Evolutionary conservation across 1,140 invertebrate species (phyloP).

Genomic region (Trichogramma pretiosum): DNA sequence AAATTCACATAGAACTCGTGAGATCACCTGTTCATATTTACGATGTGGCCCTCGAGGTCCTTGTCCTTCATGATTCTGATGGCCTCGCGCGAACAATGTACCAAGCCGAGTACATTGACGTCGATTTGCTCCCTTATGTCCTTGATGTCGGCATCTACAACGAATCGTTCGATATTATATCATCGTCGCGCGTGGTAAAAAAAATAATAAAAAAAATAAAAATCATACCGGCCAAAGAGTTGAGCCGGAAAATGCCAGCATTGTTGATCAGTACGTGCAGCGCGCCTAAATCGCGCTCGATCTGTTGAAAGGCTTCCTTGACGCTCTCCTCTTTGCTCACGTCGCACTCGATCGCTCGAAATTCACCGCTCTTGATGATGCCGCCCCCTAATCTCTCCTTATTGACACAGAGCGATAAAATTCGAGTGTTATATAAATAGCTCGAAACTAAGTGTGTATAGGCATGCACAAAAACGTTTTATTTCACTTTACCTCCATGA

Average conservation of each 20-base stretch:
- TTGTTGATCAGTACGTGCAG: slow-evolving; percentile 61
- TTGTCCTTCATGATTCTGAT: slow-evolving; percentile 51
- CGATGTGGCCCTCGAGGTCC: slow-evolving; percentile 56
- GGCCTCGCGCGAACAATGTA: slow-evolving; percentile 49
- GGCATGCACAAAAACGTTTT: neutral
- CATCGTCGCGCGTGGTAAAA: neutral
- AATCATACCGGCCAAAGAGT: slow-evolving; percentile 31
- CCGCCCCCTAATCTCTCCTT: slow-evolving; percentile 20
- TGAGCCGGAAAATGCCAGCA: slow-evolving; percentile 47
- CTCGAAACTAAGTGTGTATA: neutral
- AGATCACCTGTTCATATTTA: slow-evolving; percentile 54
- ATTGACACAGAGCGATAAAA: neutral
- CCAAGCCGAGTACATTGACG: slow-evolving; percentile 50
- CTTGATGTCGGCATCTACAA: slow-evolving; percentile 10
- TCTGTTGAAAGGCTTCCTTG: slow-evolving; percentile 48
- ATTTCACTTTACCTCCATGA: neutral
- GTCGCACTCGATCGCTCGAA: slow-evolving; percentile 48
- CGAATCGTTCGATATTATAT: neutral
- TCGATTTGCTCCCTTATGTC: slow-evolving; percentile 21
- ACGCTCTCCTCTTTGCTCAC: slow-evolving; percentile 52
- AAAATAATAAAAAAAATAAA: neutral
- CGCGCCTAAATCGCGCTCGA: slow-evolving; percentile 48
- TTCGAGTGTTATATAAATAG: neutral
- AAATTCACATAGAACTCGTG: neutral
- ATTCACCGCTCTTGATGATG: slow-evolving; percentile 26